These are phyloP conservation scores for Heterochromis multidens DNA, from an alignment of 2,113 vertebrate genomes.

Conservation along the genomic window DNA sequence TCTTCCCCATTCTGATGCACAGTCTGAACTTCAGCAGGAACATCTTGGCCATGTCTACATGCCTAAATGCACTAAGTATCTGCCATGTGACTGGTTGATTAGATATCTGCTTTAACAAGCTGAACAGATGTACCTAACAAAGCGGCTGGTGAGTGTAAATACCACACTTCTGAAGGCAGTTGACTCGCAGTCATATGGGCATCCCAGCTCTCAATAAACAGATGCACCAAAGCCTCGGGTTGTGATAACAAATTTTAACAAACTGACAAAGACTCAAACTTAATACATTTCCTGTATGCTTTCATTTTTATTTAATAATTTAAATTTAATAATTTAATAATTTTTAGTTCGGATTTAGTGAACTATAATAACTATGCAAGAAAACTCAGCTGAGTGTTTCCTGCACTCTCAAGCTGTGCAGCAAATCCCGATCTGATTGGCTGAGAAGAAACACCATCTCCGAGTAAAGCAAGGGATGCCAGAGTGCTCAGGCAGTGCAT, in stretches of 20 bases:
- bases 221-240: background rate
- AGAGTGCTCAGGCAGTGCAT: constrained; percentile 38
- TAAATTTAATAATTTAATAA: too few species aligned
- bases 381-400: constrained; percentile 4
- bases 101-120: background rate
- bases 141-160: background rate
- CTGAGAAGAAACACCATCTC: constrained; percentile 45
- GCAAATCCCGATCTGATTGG: constrained; percentile 66
- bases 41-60: too few species aligned
- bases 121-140: background rate
- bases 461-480: constrained; percentile 53
- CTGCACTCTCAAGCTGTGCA: constrained; percentile 8
- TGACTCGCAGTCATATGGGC: background rate
- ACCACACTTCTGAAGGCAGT: background rate
- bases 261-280: background rate
- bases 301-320: background rate
- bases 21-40: background rate
- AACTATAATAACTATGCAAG: background rate
- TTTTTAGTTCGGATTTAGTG: background rate
- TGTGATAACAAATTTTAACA: background rate
- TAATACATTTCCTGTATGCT: background rate
- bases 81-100: background rate
- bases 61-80: too few species aligned
- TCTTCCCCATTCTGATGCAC: background rate
- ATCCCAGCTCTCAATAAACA: background rate